phyloP scores from a whole-genome alignment of 2,113 vertebrate genomes.

The Pomatorhinus ruficollis region DNA sequence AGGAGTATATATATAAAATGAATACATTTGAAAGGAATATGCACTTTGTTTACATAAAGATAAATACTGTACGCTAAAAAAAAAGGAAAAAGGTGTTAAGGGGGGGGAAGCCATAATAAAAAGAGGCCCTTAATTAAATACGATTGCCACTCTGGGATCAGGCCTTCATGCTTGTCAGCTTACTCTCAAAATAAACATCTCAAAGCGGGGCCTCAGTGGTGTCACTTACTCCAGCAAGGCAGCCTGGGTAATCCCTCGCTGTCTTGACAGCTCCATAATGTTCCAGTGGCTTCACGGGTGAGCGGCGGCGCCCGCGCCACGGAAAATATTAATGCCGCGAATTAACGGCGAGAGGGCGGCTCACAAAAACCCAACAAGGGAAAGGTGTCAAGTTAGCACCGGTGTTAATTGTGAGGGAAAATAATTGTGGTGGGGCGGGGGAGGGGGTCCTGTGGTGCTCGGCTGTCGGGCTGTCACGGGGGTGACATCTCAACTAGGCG shows the following conservation, averaged over 20 bases:
- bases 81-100: background rate
- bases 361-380: slow-evolving; percentile 74
- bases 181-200: slow-evolving; percentile 97
- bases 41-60: background rate
- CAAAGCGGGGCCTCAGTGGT: slow-evolving; percentile 83
- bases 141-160: slow-evolving; percentile 89
- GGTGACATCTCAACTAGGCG: slow-evolving; percentile 85
- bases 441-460: background rate
- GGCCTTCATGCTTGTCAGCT: slow-evolving; percentile 95
- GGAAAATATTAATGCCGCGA: slow-evolving; percentile 89
- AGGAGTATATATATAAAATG: background rate
- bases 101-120: slow-evolving; percentile 63
- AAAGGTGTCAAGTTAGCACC: slow-evolving; percentile 82
- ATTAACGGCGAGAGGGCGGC: slow-evolving; percentile 76
- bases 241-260: slow-evolving; percentile 93
- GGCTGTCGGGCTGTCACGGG: slow-evolving; percentile 80
- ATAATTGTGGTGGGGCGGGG: slow-evolving; percentile 66
- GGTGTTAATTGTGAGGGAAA: slow-evolving; percentile 85
- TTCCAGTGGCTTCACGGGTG: slow-evolving; percentile 88
- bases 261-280: slow-evolving; percentile 97
- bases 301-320: slow-evolving; percentile 79
- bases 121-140: slow-evolving; percentile 91
- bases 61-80: background rate
- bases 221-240: slow-evolving; percentile 88
- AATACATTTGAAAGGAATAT: background rate